A percentile compares a stretch with the other conserved stretches of the same genome.
phyloP scores from a whole-genome alignment of 2,888 invertebrate species.

The Limnephilus rhombicus region DNA sequence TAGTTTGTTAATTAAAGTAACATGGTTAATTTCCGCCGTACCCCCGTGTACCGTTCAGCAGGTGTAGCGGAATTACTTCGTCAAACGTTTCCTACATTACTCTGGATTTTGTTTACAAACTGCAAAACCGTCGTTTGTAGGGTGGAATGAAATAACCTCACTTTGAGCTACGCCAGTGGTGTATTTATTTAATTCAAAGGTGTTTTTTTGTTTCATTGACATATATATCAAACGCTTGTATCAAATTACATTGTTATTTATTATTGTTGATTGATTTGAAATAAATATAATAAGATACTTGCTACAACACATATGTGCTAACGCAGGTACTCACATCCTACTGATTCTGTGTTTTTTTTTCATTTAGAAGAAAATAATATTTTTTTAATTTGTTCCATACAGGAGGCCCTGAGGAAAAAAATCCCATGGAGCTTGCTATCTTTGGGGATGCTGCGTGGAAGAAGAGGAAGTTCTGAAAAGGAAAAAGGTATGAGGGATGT shows the following conservation, averaged over 20 bases:
- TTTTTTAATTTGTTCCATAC: no score
- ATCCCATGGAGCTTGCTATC: no score
- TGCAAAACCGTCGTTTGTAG: neutral
- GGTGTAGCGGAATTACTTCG: neutral
- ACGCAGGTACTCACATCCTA: no score
- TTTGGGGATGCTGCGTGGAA: no score
- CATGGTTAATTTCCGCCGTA: neutral
- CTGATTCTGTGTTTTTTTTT: no score
- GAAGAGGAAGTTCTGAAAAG: no score
- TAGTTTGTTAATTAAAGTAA: neutral
- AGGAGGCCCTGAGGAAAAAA: no score
- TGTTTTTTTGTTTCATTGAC: neutral
- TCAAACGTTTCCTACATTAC: neutral
- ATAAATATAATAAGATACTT: no score
- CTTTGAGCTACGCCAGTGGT: neutral
- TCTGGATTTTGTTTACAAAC: neutral
- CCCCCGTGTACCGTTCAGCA: neutral
- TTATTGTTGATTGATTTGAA: neutral
- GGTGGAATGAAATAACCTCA: neutral
- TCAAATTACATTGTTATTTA: neutral
- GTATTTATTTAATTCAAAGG: neutral
- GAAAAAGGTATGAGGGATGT: no score
- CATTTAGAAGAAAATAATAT: no score
- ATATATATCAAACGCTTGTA: no score
- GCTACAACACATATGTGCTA: no score